Percentiles rank a stretch among this genome's conserved stretches.
Conservation (phyloP, 2,113 vertebrate genomes). For the Macaca mulatta region DNA sequence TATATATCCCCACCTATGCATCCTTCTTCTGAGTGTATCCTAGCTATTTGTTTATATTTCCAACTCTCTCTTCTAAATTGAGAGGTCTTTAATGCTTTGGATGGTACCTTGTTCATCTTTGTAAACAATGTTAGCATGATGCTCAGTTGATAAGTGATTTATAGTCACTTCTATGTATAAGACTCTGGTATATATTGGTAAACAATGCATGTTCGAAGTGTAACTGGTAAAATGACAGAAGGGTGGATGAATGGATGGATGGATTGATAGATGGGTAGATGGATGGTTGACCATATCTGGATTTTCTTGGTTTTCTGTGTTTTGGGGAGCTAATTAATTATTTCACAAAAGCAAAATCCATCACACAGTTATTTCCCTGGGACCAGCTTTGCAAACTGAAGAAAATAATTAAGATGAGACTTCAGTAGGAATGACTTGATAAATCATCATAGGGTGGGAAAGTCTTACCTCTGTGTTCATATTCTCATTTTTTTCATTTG, state of each 20-base stretch:
- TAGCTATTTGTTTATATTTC: conserved; percentile 12
- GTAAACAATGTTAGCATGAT: neutral
- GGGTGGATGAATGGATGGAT: neutral
- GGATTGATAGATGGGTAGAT: neutral
- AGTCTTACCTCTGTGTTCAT: neutral
- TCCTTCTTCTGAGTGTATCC: neutral
- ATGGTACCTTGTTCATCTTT: neutral
- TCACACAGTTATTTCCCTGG: neutral
- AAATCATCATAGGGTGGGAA: neutral
- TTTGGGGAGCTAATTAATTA: conserved; percentile 15
- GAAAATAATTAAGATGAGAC: conserved; percentile 9
- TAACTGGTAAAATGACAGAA: neutral
- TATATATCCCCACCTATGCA: neutral
- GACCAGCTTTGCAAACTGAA: neutral
- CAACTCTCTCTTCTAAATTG: neutral
- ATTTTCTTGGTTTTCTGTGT: conserved; percentile 39
- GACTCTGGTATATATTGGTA: neutral
- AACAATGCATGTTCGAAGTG: neutral
- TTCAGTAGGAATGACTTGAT: neutral
- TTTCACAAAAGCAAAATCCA: neutral
- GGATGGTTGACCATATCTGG: neutral
- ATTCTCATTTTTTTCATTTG: neutral
- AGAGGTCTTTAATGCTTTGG: neutral
- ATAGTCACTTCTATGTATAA: neutral
- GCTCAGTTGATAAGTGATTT: neutral